These are phyloP conservation scores for Asobara japonica DNA, from an alignment of 1,140 invertebrate species.

Conservation along the genomic window DNA sequence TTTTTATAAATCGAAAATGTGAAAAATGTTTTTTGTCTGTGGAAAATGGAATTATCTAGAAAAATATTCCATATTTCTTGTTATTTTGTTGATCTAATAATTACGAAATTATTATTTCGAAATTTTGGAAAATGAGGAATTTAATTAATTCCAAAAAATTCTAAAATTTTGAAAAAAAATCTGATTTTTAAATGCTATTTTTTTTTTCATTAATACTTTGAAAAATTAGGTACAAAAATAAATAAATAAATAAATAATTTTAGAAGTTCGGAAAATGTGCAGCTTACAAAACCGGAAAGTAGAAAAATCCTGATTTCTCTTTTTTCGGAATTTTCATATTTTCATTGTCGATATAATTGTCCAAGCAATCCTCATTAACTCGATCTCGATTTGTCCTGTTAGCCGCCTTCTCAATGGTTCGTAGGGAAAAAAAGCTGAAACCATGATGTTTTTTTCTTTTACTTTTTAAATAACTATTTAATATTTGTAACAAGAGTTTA, in stretches of 20 bases:
- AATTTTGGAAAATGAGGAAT: no score
- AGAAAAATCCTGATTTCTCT: constrained; percentile 15
- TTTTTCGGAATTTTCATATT: constrained; percentile 3
- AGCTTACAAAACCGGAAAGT: constrained; percentile 27
- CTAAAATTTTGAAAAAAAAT: no score
- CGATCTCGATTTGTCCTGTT: not conserved
- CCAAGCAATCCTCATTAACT: constrained; percentile 3
- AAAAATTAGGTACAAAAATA: constrained; percentile 23
- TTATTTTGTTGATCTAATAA: no score
- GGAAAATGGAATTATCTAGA: no score
- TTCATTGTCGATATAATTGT: constrained; percentile 3
- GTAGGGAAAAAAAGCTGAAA: constrained; percentile 65
- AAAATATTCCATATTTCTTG: no score
- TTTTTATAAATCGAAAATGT: no score
- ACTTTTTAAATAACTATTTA: constrained; percentile 43
- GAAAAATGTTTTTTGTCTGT: no score
- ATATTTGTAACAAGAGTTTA: constrained; percentile 5
- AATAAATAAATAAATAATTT: constrained; percentile 39
- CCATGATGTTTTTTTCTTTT: constrained; percentile 50
- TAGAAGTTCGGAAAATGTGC: not conserved
- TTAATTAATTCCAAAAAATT: no score
- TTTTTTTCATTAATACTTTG: not conserved
- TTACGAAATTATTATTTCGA: no score
- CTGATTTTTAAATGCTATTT: no score
- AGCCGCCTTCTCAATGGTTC: constrained; percentile 48